Conservation (phyloP, 2,797 vertebrate species). For the Ibycter americanus region DNA sequence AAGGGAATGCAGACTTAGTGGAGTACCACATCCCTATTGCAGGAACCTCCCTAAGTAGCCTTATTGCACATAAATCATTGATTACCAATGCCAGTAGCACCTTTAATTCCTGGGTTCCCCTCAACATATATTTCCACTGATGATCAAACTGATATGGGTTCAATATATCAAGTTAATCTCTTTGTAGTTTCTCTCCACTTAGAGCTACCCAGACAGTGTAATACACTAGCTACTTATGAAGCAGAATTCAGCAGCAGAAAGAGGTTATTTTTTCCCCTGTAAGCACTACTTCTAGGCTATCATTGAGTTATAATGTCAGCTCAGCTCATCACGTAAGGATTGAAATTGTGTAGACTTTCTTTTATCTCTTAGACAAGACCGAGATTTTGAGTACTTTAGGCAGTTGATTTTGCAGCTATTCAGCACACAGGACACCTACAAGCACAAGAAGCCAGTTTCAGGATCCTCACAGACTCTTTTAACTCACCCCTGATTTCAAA, state of each 20-base stretch:
- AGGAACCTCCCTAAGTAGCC: background rate
- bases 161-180: background rate
- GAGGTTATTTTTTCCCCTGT: background rate
- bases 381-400: background rate
- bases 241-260: background rate
- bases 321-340: background rate
- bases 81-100: background rate
- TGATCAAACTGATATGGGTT: background rate
- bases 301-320: background rate
- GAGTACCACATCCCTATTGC: background rate
- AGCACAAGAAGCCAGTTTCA: background rate
- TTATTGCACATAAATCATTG: background rate
- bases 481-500: background rate
- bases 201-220: background rate
- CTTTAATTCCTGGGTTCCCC: background rate
- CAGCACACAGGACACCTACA: background rate
- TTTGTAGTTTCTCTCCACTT: background rate
- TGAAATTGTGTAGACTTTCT: background rate
- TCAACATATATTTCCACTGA: background rate
- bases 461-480: background rate
- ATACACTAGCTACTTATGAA: background rate
- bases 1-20: background rate
- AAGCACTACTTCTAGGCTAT: background rate
- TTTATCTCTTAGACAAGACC: background rate
- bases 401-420: background rate